Conservation (phyloP, 2,888 invertebrate species). For the Synergus itoensis region DNA sequence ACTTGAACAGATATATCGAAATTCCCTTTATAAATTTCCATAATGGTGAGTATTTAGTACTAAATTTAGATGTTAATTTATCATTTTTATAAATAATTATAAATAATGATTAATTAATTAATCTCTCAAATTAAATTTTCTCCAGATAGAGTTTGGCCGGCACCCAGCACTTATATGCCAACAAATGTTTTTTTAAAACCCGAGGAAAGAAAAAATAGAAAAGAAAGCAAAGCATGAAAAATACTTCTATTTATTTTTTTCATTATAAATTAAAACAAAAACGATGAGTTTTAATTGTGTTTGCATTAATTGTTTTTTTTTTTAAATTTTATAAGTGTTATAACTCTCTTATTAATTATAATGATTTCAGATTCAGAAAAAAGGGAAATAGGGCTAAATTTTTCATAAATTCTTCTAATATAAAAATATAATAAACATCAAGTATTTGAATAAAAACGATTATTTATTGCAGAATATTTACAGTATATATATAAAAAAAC, state of each 20-base stretch:
- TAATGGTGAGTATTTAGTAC: conserved; percentile 58
- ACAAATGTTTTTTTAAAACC: not conserved
- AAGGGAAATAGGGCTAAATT: too few relatives aligned
- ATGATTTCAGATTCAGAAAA: too few relatives aligned
- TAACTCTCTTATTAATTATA: too few relatives aligned
- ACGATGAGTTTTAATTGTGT: not conserved
- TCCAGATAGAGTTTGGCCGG: conserved; percentile 27
- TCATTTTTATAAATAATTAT: not conserved
- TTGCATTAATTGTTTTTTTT: too few relatives aligned
- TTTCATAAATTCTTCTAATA: too few relatives aligned
- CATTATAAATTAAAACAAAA: not conserved
- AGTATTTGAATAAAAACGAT: conserved; percentile 74
- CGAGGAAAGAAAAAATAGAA: not conserved
- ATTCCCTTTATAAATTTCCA: conserved; percentile 59
- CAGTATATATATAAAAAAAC: conserved; percentile 71
- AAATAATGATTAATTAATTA: conserved; percentile 4
- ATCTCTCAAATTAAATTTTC: not conserved
- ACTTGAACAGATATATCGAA: conserved; percentile 52
- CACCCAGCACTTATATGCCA: not conserved
- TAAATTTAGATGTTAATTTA: not conserved
- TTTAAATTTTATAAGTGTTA: too few relatives aligned
- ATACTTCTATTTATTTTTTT: not conserved
- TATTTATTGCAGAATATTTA: conserved; percentile 77
- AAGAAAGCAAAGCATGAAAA: not conserved
- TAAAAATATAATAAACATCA: not conserved